These are phyloP conservation scores for Polylopha cassiicola DNA, from an alignment of 2,888 invertebrate species.

Conservation along the genomic window DNA sequence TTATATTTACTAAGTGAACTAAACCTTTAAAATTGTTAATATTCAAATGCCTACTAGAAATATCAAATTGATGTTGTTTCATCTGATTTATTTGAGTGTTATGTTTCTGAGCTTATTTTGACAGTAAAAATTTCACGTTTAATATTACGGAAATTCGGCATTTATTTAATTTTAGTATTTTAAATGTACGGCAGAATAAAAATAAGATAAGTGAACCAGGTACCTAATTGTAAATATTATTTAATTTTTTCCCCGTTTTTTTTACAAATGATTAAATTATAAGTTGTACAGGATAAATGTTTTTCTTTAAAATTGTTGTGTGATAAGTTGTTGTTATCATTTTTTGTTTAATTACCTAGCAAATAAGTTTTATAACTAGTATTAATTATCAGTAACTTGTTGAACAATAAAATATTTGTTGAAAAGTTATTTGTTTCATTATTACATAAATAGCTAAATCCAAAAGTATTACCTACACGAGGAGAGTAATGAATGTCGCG, in stretches of 20 bases:
- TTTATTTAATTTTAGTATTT: conserved; percentile 31
- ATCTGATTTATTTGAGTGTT: too few relatives aligned
- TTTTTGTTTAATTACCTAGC: conserved; percentile 4
- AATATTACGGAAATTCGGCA: conserved; percentile 29
- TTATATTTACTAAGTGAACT: too few relatives aligned
- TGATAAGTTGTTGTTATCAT: conserved; percentile 38
- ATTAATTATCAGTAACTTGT: conserved; percentile 23
- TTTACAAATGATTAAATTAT: conserved; percentile 18
- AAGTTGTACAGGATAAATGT: conserved; percentile 27
- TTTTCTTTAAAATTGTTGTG: conserved; percentile 34
- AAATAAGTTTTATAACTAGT: conserved; percentile 24
- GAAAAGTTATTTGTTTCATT: conserved; percentile 7
- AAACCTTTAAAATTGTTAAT: too few relatives aligned
- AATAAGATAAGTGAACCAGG: too few relatives aligned
- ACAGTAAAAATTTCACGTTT: too few relatives aligned
- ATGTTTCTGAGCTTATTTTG: too few relatives aligned
- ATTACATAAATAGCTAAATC: background rate
- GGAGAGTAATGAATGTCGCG: conserved; percentile 9
- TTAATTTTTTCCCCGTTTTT: conserved; percentile 5
- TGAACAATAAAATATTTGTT: conserved; percentile 28
- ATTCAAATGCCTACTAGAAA: too few relatives aligned
- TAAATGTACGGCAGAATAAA: too few relatives aligned
- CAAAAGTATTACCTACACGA: conserved; percentile 4
- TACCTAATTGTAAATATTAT: conserved; percentile 25
- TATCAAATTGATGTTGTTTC: too few relatives aligned